A percentile compares a stretch with the other conserved stretches of the same genome.
Evolutionary conservation across 2,113 vertebrate species (phyloP).

Genomic region (Bos indicus): DNA sequence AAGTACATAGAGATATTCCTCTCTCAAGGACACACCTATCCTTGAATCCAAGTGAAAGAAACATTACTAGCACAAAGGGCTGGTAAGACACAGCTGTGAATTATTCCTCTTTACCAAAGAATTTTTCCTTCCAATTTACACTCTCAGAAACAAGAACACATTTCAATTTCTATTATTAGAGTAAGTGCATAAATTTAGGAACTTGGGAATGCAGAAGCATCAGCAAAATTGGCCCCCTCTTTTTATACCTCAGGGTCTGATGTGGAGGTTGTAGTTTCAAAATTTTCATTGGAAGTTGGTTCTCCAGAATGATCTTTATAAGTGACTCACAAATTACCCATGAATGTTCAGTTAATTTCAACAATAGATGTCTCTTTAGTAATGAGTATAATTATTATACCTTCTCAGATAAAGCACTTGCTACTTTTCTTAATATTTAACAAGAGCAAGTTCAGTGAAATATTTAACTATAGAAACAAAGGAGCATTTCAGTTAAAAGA

Average conservation of each 20-base stretch:
- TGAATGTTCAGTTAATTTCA: not conserved
- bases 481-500: slow-evolving; percentile 15
- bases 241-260: not conserved
- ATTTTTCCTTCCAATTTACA: not conserved
- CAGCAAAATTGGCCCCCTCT: not conserved
- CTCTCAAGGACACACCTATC: not conserved
- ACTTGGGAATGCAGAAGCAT: not conserved
- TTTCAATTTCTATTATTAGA: not conserved
- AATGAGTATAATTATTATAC: not conserved
- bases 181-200: not conserved
- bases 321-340: not conserved
- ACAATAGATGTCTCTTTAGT: slow-evolving; percentile 1
- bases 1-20: not conserved
- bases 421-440: not conserved
- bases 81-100: not conserved
- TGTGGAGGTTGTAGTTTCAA: not conserved
- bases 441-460: slow-evolving; percentile 24
- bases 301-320: not conserved
- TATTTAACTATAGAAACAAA: slow-evolving; percentile 13
- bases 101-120: not conserved
- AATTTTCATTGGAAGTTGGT: not conserved
- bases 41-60: not conserved
- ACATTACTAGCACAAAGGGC: not conserved
- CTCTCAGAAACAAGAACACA: not conserved
- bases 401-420: not conserved